phyloP scores from a whole-genome alignment of 2,888 invertebrate species.

The Caenorhabditis imperialis region DNA sequence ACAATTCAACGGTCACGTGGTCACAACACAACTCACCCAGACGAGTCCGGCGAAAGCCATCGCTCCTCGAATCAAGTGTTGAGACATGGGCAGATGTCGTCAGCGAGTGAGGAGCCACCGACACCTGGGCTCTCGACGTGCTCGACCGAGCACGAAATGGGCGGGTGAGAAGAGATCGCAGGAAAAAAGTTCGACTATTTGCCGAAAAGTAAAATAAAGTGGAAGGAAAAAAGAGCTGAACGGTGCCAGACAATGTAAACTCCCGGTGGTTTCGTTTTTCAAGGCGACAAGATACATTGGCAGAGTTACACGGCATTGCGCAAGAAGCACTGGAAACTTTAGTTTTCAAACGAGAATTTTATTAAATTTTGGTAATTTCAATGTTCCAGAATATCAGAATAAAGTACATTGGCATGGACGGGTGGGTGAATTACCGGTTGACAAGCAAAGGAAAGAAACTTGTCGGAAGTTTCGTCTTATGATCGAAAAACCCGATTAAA shows the following conservation, averaged over 20 bases:
- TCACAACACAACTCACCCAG: conserved; percentile 25
- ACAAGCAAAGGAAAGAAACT: background rate
- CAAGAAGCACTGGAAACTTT: no score
- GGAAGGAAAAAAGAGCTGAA: no score
- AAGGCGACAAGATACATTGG: no score
- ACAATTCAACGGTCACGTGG: conserved; percentile 15
- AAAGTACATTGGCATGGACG: no score
- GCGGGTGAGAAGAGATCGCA: conserved; percentile 27
- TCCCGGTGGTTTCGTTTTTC: no score
- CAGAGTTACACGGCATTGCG: no score
- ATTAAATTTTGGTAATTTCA: no score
- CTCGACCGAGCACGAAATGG: conserved; percentile 46
- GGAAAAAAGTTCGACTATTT: conserved; percentile 35
- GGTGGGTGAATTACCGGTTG: conserved; percentile 20
- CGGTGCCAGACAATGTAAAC: conserved; percentile 30
- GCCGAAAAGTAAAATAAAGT: no score
- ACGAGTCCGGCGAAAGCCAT: conserved; percentile 32
- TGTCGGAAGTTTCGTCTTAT: conserved; percentile 10
- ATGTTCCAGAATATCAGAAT: no score
- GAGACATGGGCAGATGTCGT: background rate
- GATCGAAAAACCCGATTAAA: no score
- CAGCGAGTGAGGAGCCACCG: background rate
- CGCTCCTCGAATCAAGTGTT: conserved; percentile 2
- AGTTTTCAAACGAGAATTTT: no score
- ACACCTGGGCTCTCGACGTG: no score